Base-by-base conservation (phyloP, 2,797 vertebrate species). In the Oryzias sinensis region DNA sequence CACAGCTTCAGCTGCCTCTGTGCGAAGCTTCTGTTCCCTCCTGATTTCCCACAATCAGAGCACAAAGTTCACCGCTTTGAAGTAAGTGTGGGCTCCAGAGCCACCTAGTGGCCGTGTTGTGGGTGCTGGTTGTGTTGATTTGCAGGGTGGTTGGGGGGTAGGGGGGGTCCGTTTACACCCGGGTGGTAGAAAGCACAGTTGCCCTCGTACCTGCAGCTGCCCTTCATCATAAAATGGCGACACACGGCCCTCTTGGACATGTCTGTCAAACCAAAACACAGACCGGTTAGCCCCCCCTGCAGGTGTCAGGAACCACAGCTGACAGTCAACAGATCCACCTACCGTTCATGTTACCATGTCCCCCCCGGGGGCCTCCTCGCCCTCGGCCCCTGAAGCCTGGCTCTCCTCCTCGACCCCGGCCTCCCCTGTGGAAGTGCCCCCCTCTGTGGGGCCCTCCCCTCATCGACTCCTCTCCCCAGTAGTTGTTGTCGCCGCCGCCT, bases 131-230 rank as follows among this genome's bases (percentile, higher is more conserved):
- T 37, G 33, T 37, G 33, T 20, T 87, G 86, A 46, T 82, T 84
- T 3, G 81, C 79, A 1, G 91, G 93, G 44, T 87, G 81, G 74
- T 90, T 90, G 27, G 89, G 91, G 56, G 93, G 95, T 63, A 96
- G 80, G 0, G 94, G 95, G 0, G 96, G 96, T 43, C 96, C 95
- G 0, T 97, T 97, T 8, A 97, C 94, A 0, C 96, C 96, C 0
- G 96, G 96, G 66, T 97, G 96, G 85, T 97, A 98, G 84, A 98
- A 98, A 54, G 96, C 96, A 86, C 96, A 97, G 82, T 93, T 96
- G 82, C 93, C 94, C 81, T 98, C 96, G 7, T 97, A 97, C 61
- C 95, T 88, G 85, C 96, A 98, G 89, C 93, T 96, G 70, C 96
- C 96, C 74, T 96, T 98, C 93, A 96, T 94, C 93, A 95, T 95